phyloP scores from a whole-genome alignment of 92 coral and sea anemone genomes.

The Virgularia gustaviana region DNA sequence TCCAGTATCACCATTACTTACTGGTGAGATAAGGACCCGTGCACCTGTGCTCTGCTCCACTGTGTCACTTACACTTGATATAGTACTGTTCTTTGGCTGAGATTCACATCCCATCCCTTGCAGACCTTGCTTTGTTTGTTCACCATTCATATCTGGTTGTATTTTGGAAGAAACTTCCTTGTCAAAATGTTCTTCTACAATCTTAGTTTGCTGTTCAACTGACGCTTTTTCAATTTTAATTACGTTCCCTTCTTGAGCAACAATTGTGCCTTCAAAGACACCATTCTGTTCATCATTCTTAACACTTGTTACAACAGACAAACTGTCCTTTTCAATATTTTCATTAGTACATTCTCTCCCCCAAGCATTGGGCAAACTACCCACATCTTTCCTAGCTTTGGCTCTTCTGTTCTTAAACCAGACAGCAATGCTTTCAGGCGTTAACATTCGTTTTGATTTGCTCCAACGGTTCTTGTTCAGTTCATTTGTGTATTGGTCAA shows the following conservation, averaged over 20 bases:
- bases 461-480: conserved; percentile 4
- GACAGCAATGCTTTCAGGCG: conserved; percentile 30
- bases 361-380: no score
- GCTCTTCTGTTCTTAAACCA: conserved; percentile 37
- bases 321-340: no score
- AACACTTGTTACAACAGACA: no score
- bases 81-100: not conserved
- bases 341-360: not conserved
- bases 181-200: not conserved
- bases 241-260: not conserved
- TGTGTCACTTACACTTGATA: not conserved
- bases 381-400: not conserved
- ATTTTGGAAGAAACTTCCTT: not conserved
- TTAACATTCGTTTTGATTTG: conserved; percentile 19
- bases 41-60: not conserved
- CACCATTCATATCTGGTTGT: no score
- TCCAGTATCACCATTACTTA: not conserved
- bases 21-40: not conserved
- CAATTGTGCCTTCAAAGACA: no score
- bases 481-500: conserved; percentile 15
- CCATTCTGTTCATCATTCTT: no score
- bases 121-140: no score
- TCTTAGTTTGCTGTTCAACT: not conserved
- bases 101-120: no score
- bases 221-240: not conserved